phyloP scores from a whole-genome alignment of 2,888 invertebrate genomes.

The Ellobium chinense region DNA sequence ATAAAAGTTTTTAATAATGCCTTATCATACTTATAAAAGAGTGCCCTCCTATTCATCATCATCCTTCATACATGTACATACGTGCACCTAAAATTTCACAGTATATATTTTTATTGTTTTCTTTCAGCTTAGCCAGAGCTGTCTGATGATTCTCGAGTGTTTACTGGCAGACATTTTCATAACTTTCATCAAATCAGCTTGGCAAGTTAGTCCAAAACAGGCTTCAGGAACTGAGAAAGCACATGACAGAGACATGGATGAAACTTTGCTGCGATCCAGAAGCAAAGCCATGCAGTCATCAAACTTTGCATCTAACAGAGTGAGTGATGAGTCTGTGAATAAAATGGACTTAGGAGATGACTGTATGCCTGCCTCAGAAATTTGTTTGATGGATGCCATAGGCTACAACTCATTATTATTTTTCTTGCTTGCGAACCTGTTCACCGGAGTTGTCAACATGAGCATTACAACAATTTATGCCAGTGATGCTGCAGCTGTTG shows the following conservation, averaged over 20 bases:
- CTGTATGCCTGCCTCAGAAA: not conserved
- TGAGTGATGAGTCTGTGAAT: not conserved
- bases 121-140: constrained; percentile 65
- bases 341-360: not conserved
- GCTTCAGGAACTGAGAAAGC: not conserved
- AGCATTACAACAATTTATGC: constrained; percentile 82
- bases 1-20: too few species aligned
- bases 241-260: not conserved
- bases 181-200: constrained; percentile 27
- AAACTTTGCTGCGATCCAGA: not conserved
- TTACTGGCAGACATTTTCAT: constrained; percentile 62
- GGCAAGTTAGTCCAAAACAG: not conserved
- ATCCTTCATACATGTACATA: too few species aligned
- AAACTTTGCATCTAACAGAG: not conserved
- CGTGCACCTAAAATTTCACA: not conserved
- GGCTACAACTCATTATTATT: constrained; percentile 91
- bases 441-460: constrained; percentile 91
- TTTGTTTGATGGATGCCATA: constrained; percentile 83
- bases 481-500: constrained; percentile 54
- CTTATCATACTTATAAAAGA: too few species aligned
- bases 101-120: not conserved
- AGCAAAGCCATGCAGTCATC: not conserved
- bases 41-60: too few species aligned
- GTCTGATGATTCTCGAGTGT: constrained; percentile 56
- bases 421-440: constrained; percentile 90